Evolutionary conservation across 2,888 invertebrate genomes (phyloP), one percentile per base, ranked within the genome.

Genomic region (Ormyrus nitidulus): DNA sequence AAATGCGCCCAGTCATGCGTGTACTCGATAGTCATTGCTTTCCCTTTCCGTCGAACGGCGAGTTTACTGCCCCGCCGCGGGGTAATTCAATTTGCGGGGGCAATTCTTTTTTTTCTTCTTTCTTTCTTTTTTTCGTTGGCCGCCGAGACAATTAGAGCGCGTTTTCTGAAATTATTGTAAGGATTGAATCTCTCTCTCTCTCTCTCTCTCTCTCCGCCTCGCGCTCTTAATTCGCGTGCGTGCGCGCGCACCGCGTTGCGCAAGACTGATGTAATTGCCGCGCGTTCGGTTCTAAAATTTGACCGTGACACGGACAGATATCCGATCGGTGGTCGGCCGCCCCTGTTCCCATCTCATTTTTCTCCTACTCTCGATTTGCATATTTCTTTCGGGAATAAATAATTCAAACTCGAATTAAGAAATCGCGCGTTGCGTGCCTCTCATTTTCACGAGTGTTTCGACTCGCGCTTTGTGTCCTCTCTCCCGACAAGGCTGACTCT

Each of bases 1-100:
- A 74, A 71, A 76, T 61, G 75, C 66, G 76, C 76, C 77, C 83
- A 80, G 84, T 85, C 84, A 84, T 34, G 44, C 7, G 61, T 53
- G 65, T 56, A 65, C 46, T 58, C 64, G 65, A 65, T 81, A 84
- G 84, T 83, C 83, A 82, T 83, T 82, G 84, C 85, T 87, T 87
- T 86, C 86, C 84, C 87, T 87, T 86, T 87, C 87, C 83, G 1
- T 1, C 0, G 19, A 1, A 1, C 19, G 19, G 19, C 19, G 19
- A 19, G 19, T 19, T 19, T 19, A 19, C 19, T 19, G 19, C 19
- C 19, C 19, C 19, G 19, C 19, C 76, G 76, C 83, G 51, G 6
- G 49, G 5, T 5, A 48, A 49, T 10, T 54, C 6, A 48, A 49
- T 10, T 54, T 6, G 56, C 53, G 48, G 49, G 6, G 44, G 9